A percentile compares a stretch with the other conserved stretches of the same genome.
Evolutionary conservation across 2,113 vertebrate species (phyloP).

Genomic region (Colistium nudipinnis): DNA sequence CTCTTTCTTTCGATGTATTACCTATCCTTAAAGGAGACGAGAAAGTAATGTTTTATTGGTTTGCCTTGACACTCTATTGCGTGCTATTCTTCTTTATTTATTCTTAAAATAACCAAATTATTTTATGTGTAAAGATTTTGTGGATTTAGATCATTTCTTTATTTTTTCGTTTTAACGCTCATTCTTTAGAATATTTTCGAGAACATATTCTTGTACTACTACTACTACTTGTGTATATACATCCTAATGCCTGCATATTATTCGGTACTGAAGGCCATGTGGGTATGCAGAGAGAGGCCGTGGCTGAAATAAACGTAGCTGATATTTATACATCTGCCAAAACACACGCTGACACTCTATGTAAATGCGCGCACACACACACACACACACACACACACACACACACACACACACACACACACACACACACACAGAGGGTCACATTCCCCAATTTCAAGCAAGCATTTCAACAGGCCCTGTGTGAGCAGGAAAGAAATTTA

Average conservation of each 20-base stretch:
- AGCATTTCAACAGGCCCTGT: slow-evolving; percentile 57
- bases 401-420: slow-evolving; percentile 21
- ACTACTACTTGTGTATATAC: slow-evolving; percentile 24
- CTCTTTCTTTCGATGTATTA: neutral
- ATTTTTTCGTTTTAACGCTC: neutral
- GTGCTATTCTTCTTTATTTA: neutral
- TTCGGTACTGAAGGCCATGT: slow-evolving; percentile 21
- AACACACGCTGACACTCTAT: slow-evolving; percentile 19
- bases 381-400: slow-evolving; percentile 1
- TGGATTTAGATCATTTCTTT: neutral
- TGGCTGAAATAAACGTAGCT: slow-evolving; percentile 52
- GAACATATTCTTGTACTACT: slow-evolving; percentile 2
- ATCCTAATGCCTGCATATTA: slow-evolving; percentile 9
- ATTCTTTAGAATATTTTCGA: no score
- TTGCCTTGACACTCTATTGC: neutral
- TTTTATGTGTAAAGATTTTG: neutral
- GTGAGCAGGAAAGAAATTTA: slow-evolving; percentile 66
- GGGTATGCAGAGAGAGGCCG: slow-evolving; percentile 49
- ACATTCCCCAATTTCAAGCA: slow-evolving; percentile 58
- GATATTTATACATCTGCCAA: slow-evolving; percentile 63
- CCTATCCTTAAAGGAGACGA: no score
- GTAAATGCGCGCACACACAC: slow-evolving; percentile 5
- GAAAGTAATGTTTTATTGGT: neutral
- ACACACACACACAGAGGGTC: slow-evolving; percentile 12
- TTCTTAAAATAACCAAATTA: neutral